Evolutionary conservation across 2,888 invertebrate genomes (phyloP).

Genomic region (Drosophila sordidula): DNA sequence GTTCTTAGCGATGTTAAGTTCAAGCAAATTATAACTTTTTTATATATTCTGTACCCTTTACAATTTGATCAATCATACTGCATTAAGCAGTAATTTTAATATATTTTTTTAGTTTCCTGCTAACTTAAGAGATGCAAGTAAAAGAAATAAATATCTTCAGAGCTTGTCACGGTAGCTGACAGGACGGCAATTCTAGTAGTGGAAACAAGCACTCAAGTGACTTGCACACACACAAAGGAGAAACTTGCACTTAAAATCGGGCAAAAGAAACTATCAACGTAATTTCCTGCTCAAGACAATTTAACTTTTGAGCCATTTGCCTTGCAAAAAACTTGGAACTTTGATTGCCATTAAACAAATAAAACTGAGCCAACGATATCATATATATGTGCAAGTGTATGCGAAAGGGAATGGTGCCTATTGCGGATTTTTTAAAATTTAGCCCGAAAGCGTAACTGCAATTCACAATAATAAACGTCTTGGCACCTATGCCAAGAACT

Average conservation of each 20-base stretch:
- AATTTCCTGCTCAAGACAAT: conserved; percentile 78
- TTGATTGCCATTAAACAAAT: conserved; percentile 77
- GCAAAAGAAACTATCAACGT: conserved; percentile 68
- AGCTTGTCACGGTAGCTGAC: conserved; percentile 33
- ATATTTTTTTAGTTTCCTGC: conserved; percentile 47
- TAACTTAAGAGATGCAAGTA: conserved; percentile 39
- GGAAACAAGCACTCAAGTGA: conserved; percentile 45
- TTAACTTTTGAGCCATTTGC: conserved; percentile 77
- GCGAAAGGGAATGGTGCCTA: not conserved
- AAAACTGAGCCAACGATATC: conserved; percentile 23
- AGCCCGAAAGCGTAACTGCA: conserved; percentile 31
- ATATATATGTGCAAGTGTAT: not conserved
- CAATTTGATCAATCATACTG: not conserved
- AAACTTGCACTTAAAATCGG: conserved; percentile 36
- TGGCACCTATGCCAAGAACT: conserved; percentile 68
- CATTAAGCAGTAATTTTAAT: conserved; percentile 51
- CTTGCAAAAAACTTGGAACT: conserved; percentile 62
- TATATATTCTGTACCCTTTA: too few species aligned
- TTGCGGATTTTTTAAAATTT: conserved; percentile 15
- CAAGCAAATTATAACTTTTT: too few species aligned
- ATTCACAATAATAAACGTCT: conserved; percentile 66
- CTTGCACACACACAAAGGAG: conserved; percentile 30
- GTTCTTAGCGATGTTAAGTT: too few species aligned
- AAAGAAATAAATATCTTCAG: conserved; percentile 48
- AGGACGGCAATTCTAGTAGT: conserved; percentile 7